A percentile compares a stretch with the other conserved stretches of the same genome.
Evolutionary conservation across 1,140 invertebrate genomes (phyloP).

Genomic region (Apis laboriosa): DNA sequence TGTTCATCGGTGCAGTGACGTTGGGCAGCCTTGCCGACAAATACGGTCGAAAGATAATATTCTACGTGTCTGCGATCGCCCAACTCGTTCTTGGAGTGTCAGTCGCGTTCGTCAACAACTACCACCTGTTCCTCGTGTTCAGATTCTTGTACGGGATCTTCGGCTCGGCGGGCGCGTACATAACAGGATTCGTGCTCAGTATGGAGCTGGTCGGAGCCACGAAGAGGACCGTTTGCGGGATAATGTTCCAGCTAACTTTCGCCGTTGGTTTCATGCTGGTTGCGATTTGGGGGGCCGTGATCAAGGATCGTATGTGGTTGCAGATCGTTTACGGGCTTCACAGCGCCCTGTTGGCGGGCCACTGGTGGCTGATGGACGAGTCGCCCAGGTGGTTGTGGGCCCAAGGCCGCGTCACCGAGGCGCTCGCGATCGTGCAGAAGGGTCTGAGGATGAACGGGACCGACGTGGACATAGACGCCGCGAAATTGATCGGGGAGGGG

Average conservation of each 20-base stretch:
- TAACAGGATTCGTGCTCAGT: constrained; percentile 91
- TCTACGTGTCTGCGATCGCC: constrained; percentile 87
- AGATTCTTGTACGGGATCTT: constrained; percentile 90
- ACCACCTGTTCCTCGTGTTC: constrained; percentile 86
- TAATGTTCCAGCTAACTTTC: constrained; percentile 90
- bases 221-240: constrained; percentile 90
- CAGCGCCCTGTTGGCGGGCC: constrained; percentile 86
- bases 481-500: constrained; percentile 83
- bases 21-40: constrained; percentile 94
- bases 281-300: constrained; percentile 89
- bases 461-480: constrained; percentile 83
- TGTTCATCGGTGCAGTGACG: constrained; percentile 91
- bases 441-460: constrained; percentile 87
- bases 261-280: constrained; percentile 91
- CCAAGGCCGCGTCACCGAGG: constrained; percentile 86
- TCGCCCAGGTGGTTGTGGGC: constrained; percentile 93
- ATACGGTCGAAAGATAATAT: constrained; percentile 90
- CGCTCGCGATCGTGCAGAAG: constrained; percentile 87
- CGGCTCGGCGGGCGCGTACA: constrained; percentile 91
- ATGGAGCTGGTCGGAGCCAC: constrained; percentile 93
- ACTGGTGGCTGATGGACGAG: constrained; percentile 94
- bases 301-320: constrained; percentile 87
- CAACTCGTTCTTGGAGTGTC: constrained; percentile 87
- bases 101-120: constrained; percentile 89
- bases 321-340: constrained; percentile 91